These are phyloP conservation scores for Rhinogobius similis DNA, from an alignment of 2,113 vertebrate species.

Conservation along the genomic window DNA sequence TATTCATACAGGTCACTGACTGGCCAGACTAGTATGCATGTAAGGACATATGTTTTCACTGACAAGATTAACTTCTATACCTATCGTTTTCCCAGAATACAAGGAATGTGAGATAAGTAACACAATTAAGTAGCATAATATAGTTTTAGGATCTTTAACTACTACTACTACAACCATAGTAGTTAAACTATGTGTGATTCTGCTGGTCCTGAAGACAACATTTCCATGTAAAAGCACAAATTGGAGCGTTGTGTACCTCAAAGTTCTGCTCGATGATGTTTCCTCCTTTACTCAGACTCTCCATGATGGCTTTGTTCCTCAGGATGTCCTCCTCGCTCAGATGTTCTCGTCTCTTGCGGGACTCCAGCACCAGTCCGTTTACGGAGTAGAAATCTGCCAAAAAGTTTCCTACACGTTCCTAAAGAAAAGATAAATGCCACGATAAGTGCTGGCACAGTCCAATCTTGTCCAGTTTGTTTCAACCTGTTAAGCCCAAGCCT, in stretches of 20 bases:
- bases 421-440: conserved; percentile 28
- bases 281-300: conserved; percentile 98
- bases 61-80: background rate
- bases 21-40: background rate
- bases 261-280: conserved; percentile 95
- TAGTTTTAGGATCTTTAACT: background rate
- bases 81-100: background rate
- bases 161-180: too few relatives aligned
- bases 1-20: background rate
- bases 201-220: too few relatives aligned
- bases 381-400: conserved; percentile 96
- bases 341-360: conserved; percentile 95
- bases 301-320: conserved; percentile 99
- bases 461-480: conserved; percentile 26
- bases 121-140: background rate
- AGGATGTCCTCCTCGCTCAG: conserved; percentile 98
- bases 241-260: conserved; percentile 78
- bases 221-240: background rate
- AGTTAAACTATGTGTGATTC: too few relatives aligned
- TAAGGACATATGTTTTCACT: background rate
- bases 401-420: conserved; percentile 98
- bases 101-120: background rate
- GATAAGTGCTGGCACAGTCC: background rate
- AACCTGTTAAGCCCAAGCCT: too few relatives aligned
- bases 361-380: conserved; percentile 95